phyloP scores from a whole-genome alignment of 2,888 invertebrate species.

The Muschampia staudingeri region DNA sequence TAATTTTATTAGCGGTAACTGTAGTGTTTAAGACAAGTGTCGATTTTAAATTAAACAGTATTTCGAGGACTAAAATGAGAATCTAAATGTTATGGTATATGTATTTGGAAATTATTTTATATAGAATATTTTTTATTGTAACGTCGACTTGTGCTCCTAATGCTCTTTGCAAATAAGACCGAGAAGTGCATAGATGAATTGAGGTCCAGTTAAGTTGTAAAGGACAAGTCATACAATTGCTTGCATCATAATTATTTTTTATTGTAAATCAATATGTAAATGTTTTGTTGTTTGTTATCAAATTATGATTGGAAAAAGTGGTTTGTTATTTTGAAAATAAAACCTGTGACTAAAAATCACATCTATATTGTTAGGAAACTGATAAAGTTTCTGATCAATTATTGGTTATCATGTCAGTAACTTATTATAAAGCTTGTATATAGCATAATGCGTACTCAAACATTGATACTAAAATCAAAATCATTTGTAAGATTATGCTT shows the following conservation, averaged over 20 bases:
- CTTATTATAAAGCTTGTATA: conserved; percentile 32
- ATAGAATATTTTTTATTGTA: neutral
- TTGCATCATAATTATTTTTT: neutral
- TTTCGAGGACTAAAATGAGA: conserved; percentile 13
- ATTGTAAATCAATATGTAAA: conserved; percentile 33
- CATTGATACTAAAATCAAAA: conserved; percentile 40
- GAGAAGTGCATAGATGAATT: neutral
- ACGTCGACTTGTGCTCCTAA: neutral
- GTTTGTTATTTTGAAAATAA: conserved; percentile 4
- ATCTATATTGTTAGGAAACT: conserved; percentile 22
- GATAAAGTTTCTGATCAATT: conserved; percentile 4
- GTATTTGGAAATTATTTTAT: neutral
- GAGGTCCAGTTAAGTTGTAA: neutral
- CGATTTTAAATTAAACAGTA: conserved; percentile 24
- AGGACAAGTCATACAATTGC: neutral
- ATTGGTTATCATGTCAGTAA: conserved; percentile 20
- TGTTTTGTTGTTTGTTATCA: conserved; percentile 32
- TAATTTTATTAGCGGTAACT: conserved; percentile 30
- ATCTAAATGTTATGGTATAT: conserved; percentile 2
- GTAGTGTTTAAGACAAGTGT: conserved; percentile 35
- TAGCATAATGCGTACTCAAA: conserved; percentile 36
- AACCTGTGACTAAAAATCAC: conserved; percentile 18
- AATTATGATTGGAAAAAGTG: conserved; percentile 13
- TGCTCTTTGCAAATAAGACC: neutral
- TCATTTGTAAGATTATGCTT: conserved; percentile 35